Evolutionary conservation across 1,140 invertebrate genomes (phyloP).

Genomic region (Teleogryllus occipitalis): DNA sequence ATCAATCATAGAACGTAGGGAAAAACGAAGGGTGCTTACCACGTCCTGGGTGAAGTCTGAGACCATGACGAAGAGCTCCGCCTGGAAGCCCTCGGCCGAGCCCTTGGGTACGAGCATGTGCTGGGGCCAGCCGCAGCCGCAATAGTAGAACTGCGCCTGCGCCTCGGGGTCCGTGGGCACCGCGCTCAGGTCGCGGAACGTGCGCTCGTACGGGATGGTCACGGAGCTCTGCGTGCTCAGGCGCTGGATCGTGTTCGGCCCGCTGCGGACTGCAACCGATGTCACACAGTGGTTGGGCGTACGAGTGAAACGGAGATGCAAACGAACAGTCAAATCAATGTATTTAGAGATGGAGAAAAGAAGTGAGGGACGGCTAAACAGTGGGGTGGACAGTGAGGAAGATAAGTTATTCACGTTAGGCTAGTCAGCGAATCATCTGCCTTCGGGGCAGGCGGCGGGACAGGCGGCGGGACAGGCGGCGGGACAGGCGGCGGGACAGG

Average conservation of each 20-base stretch:
- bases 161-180: conserved; percentile 32
- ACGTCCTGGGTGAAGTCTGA: conserved; percentile 37
- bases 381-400: too few species aligned
- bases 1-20: too few species aligned
- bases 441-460: too few species aligned
- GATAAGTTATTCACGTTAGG: too few species aligned
- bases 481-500: too few species aligned
- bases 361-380: too few species aligned
- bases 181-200: conserved; percentile 47
- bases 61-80: conserved; percentile 43
- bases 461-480: too few species aligned
- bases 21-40: conserved; percentile 21
- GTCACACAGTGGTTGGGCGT: too few species aligned
- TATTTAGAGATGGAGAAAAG: too few species aligned
- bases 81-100: conserved; percentile 33
- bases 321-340: too few species aligned
- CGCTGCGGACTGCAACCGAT: conserved; percentile 40
- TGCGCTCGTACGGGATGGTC: conserved; percentile 54
- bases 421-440: too few species aligned
- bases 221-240: conserved; percentile 49
- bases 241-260: conserved; percentile 45
- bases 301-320: too few species aligned
- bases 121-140: conserved; percentile 49
- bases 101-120: conserved; percentile 42
- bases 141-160: conserved; percentile 44